phyloP scores from a whole-genome alignment of 2,888 invertebrate genomes.

The Patella caerulea region DNA sequence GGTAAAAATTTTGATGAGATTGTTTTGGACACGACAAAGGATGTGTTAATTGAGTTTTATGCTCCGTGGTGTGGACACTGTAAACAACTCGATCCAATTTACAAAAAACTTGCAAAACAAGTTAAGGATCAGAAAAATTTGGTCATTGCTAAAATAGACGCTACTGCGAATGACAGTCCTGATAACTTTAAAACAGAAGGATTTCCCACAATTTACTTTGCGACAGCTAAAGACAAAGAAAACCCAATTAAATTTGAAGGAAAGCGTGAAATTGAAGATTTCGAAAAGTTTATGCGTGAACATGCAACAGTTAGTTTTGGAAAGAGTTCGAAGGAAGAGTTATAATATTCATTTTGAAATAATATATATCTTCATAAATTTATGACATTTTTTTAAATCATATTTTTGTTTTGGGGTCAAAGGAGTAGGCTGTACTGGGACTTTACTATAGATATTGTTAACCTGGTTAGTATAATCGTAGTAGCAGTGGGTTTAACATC shows the following conservation, averaged over 20 bases:
- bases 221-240: slow-evolving; percentile 66
- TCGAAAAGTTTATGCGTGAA: slow-evolving; percentile 66
- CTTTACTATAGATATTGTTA: too few species aligned
- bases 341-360: slow-evolving; percentile 39
- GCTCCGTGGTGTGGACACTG: slow-evolving; percentile 78
- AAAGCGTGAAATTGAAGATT: slow-evolving; percentile 59
- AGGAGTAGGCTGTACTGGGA: too few species aligned
- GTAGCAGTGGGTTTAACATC: too few species aligned
- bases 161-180: slow-evolving; percentile 74
- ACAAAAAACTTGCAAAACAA: slow-evolving; percentile 70
- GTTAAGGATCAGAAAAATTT: slow-evolving; percentile 64
- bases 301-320: slow-evolving; percentile 61
- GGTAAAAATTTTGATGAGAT: slow-evolving; percentile 74
- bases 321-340: slow-evolving; percentile 54
- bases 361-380: too few species aligned
- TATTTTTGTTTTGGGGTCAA: too few species aligned
- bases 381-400: too few species aligned
- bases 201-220: slow-evolving; percentile 75
- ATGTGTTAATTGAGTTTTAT: slow-evolving; percentile 76
- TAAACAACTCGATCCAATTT: slow-evolving; percentile 74
- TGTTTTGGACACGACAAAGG: slow-evolving; percentile 73
- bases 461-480: too few species aligned
- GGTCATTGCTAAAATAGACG: slow-evolving; percentile 71
- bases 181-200: slow-evolving; percentile 70
- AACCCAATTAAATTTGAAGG: slow-evolving; percentile 70